A percentile compares a stretch with the other conserved stretches of the same genome.
Conservation (phyloP, 2,888 invertebrate genomes). For the Endotricha flammealis region DNA sequence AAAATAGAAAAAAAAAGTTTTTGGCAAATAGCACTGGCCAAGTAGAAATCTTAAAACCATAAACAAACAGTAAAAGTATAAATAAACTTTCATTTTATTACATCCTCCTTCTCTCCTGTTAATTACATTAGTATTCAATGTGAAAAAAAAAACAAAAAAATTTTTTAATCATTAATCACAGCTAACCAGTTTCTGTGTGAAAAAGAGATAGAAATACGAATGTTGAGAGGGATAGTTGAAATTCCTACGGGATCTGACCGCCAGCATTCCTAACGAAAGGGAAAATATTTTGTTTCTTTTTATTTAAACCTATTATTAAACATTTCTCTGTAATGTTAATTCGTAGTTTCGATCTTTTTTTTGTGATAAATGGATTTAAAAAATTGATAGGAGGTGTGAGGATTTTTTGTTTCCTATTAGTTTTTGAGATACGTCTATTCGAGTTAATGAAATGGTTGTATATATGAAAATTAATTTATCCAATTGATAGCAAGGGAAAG, state of each 20-base stretch:
- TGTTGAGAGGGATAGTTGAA: slow-evolving; percentile 52
- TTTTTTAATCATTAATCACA: slow-evolving; percentile 56
- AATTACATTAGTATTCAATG: slow-evolving; percentile 50
- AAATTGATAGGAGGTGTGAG: slow-evolving; percentile 34
- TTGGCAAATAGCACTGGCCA: too few species aligned
- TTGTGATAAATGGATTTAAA: slow-evolving; percentile 34
- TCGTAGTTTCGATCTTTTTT: slow-evolving; percentile 37
- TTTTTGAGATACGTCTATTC: slow-evolving; percentile 13
- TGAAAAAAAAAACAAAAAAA: slow-evolving; percentile 36
- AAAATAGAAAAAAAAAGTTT: too few species aligned
- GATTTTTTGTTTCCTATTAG: slow-evolving; percentile 18
- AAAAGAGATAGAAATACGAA: slow-evolving; percentile 30
- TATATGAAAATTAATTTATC: slow-evolving; percentile 13
- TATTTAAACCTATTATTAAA: slow-evolving; percentile 31
- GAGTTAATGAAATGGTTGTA: slow-evolving; percentile 13
- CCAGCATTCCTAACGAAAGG: slow-evolving; percentile 55
- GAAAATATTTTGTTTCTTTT: slow-evolving; percentile 45
- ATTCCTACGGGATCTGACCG: slow-evolving; percentile 52
- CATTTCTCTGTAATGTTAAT: slow-evolving; percentile 42
- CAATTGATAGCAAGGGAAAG: too few species aligned
- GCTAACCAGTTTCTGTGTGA: slow-evolving; percentile 48
- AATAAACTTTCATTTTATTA: slow-evolving; percentile 17
- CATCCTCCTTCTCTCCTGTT: too few species aligned
- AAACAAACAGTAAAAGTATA: slow-evolving; percentile 10
- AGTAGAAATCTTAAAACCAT: too few species aligned